phyloP scores from a whole-genome alignment of 2,888 invertebrate genomes.

The Acrobeloides nanus region DNA sequence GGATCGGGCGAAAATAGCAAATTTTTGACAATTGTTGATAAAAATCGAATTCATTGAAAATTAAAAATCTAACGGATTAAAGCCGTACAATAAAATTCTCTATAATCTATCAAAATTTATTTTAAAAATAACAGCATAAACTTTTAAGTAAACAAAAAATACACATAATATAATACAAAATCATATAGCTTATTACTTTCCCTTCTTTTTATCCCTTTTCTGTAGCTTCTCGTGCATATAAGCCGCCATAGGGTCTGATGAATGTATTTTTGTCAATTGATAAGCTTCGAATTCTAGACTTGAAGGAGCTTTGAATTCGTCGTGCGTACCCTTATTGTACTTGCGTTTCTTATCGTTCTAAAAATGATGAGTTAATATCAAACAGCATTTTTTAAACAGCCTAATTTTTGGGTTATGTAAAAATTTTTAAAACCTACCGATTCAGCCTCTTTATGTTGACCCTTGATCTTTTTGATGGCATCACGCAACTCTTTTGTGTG shows the following conservation, averaged over 20 bases:
- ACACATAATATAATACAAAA: neutral
- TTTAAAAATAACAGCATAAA: too few relatives aligned
- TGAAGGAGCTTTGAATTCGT: slow-evolving; percentile 66
- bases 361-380: slow-evolving; percentile 16
- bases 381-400: neutral
- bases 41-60: too few relatives aligned
- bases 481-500: slow-evolving; percentile 22
- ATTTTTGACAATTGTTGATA: too few relatives aligned
- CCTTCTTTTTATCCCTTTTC: slow-evolving; percentile 14
- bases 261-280: slow-evolving; percentile 66
- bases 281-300: slow-evolving; percentile 89
- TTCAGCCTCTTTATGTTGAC: slow-evolving; percentile 22
- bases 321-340: slow-evolving; percentile 73
- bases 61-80: too few relatives aligned
- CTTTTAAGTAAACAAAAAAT: neutral
- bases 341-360: slow-evolving; percentile 76
- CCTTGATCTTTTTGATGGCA: slow-evolving; percentile 31
- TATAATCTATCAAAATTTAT: too few relatives aligned
- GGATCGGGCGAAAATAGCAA: too few relatives aligned
- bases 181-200: neutral
- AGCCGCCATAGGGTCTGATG: slow-evolving; percentile 80
- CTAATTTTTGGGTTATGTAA: slow-evolving; percentile 5
- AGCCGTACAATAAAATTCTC: too few relatives aligned
- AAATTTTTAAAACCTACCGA: slow-evolving; percentile 17
- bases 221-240: slow-evolving; percentile 57